Percentiles rank a stretch among this genome's conserved stretches.
Conservation (phyloP, 1,140 invertebrate genomes). For the Drosophila aff. region DNA sequence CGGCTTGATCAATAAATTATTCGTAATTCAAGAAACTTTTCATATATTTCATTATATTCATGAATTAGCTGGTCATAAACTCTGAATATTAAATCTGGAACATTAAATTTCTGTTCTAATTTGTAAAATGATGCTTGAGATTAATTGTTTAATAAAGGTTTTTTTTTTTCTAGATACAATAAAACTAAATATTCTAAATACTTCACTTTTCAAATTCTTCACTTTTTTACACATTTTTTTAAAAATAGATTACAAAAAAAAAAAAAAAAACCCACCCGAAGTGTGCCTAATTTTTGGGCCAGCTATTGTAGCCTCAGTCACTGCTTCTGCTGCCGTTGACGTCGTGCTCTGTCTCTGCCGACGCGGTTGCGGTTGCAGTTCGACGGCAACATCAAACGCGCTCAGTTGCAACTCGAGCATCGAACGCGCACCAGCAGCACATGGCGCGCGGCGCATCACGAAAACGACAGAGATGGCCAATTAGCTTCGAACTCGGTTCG, state of each 20-base stretch:
- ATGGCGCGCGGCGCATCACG: conserved; percentile 23
- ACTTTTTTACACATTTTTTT: no score
- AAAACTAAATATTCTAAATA: no score
- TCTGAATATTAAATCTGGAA: no score
- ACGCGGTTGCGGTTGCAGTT: conserved; percentile 44
- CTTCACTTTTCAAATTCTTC: no score
- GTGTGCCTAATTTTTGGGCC: background rate
- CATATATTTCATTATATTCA: background rate
- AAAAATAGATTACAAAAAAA: no score
- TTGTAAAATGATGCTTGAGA: no score
- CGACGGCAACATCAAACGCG: conserved; percentile 22
- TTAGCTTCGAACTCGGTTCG: background rate
- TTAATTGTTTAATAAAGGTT: no score
- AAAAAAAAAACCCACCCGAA: no score
- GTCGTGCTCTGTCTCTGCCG: conserved; percentile 5
- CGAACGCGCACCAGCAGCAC: background rate
- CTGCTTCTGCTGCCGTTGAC: conserved; percentile 6
- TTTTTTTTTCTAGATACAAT: no score
- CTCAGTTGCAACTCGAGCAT: conserved; percentile 3
- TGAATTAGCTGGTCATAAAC: background rate
- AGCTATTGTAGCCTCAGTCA: conserved; percentile 7
- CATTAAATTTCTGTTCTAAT: no score
- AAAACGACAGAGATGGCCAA: conserved; percentile 57
- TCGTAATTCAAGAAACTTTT: no score
- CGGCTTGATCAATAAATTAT: no score